Evolutionary conservation across 2,888 invertebrate genomes (phyloP), one percentile per base, ranked within the genome.

Genomic region (Octodonta nipae): DNA sequence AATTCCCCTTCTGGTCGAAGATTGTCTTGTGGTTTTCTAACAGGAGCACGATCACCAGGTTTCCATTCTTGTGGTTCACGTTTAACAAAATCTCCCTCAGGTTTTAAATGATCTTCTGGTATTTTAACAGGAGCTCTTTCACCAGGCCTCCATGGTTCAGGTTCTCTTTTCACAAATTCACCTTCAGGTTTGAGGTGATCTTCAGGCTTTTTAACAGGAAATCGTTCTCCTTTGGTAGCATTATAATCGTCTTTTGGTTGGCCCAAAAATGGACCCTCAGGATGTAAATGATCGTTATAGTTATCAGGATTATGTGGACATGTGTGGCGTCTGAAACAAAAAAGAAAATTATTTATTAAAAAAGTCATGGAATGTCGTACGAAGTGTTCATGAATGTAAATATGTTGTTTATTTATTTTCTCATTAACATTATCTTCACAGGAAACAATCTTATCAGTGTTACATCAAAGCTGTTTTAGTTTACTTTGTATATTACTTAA

Each of bases 301-400:
- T 68, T 66, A 59, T 73, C 71, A 54, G 58, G 57, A 24, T 61
- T 53, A 64, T 84, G 85, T 46, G 81, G 74, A 63, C 87, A 87
- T 52, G 80, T 76, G 65, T 87, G 87, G 47, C 82, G 82, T 58
- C 87, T 87, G 62, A 2, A 68, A 70, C 14, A 16, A 25, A 29
- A 24, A 15, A 14, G 15, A 12, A 11, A n/a, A 6, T 25, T 24
- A 3, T 24, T 15, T 10, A n/a, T 22, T 22, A 10, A 2, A 22
- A 4, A 22, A 22, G n/a, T 4, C 4, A 22, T 4, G 20, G 6
- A 20, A 22, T 10, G 4, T 22, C 4, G n/a, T 3, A 5, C 3
- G 13, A 13, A 2, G 10, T 8, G n/a, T 5, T 26, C 12, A 6
- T 8, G 17, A 8, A 17, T 17, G 7, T 17, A 17, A 17, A 17